Base-by-base conservation (phyloP, 2,113 vertebrate genomes). In the Puntigrus tetrazona region DNA sequence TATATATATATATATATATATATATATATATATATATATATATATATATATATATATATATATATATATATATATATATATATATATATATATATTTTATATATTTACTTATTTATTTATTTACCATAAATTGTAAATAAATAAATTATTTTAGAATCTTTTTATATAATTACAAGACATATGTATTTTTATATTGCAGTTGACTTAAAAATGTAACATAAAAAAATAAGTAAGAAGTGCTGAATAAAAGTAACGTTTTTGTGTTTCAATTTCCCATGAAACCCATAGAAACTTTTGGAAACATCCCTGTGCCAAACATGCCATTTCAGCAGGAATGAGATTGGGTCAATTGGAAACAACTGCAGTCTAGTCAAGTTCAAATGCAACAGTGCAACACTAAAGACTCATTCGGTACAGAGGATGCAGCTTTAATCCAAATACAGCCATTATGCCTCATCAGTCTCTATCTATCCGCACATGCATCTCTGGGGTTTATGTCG, bases 371-470 rank as follows among this genome's bases (percentile, higher is more conserved):
- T 78, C 34, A 78, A 41, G 55, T 43, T 78, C 52, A 78, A 61
- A 61, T 25, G 55, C 55, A 79, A 78, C 34, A 38, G 31, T 9
- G 34, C 75, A 59, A 78, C n/a, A 7, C 25, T 61, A 43, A 79
- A 79, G n/a, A 50, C 10, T 47, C 43, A 50, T 73, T 47, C 41
- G 7, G 72, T 27, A 43, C 25, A 22, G 63, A 29, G 29, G 52
- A 83, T 83, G 38, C 65, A 6, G 57, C 61, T 67, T 75, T 81
- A 81, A 67, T 86, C 61, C 70, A 27, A 38, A 74, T 59, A 70
- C 61, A 70, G 52, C 67, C 73, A 77, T 87, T 77, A 84, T 76
- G 52, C 31, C 67, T 36, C 78, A 16, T 81, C 65, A 80, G 65
- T 61, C 47, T 79, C 50, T 43, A 57, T 85, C 50, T 43, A 47